phyloP scores from a whole-genome alignment of 2,113 vertebrate genomes.

The Chrysochloris asiatica region DNA sequence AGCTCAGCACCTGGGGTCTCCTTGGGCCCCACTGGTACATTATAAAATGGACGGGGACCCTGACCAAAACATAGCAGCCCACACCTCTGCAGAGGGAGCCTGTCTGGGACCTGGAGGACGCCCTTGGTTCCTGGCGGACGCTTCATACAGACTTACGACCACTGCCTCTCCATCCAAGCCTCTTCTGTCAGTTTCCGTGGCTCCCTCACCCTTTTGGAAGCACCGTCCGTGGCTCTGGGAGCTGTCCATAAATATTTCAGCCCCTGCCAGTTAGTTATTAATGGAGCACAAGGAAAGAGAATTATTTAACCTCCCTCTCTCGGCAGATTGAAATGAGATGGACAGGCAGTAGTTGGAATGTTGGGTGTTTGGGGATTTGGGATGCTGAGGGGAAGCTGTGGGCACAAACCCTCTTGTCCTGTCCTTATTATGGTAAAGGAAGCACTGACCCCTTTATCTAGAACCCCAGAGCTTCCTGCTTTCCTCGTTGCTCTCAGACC shows the following conservation, averaged over 20 bases:
- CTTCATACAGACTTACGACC: background rate
- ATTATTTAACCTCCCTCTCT: slow-evolving; percentile 55
- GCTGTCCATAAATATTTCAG: slow-evolving; percentile 75
- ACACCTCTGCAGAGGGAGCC: background rate
- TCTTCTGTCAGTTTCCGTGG: background rate
- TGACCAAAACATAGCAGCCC: background rate
- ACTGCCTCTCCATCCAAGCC: background rate
- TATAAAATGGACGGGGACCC: background rate
- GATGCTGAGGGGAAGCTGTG: background rate
- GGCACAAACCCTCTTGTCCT: background rate
- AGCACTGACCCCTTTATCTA: background rate
- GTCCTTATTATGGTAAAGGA: background rate
- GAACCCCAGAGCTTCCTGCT: background rate
- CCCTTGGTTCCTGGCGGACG: rapidly evolving
- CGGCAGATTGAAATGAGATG: background rate
- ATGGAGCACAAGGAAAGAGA: slow-evolving; percentile 70
- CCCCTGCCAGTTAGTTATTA: slow-evolving; percentile 55
- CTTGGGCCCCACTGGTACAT: rapidly evolving
- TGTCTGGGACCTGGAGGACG: background rate
- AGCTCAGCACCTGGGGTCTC: background rate
- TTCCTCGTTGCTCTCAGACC: background rate
- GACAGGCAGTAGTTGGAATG: background rate
- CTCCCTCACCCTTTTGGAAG: background rate
- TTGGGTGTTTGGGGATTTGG: background rate
- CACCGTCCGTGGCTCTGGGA: background rate